Evolutionary conservation across 2,888 invertebrate genomes (phyloP).

Genomic region (Serripes groenlandicus): DNA sequence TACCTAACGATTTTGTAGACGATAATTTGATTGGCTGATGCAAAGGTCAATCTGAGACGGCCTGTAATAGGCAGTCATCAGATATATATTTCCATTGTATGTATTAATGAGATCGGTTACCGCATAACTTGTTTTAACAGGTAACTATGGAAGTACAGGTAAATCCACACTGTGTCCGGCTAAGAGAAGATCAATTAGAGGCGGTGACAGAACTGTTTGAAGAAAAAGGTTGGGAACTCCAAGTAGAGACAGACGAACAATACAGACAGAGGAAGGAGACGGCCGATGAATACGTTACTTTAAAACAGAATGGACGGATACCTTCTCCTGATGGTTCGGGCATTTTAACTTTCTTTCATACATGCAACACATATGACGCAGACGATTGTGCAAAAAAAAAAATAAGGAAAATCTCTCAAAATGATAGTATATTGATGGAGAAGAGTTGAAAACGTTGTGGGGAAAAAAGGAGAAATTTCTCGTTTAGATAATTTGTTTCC

Average conservation of each 20-base stretch:
- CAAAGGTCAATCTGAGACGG: no score
- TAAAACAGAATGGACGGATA: not conserved
- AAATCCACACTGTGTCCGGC: slow-evolving; percentile 18
- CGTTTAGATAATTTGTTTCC: not conserved
- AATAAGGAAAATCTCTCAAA: not conserved
- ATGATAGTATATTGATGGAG: no score
- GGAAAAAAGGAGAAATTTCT: not conserved
- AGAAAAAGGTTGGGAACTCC: slow-evolving; percentile 20
- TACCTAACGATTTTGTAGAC: no score
- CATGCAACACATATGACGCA: not conserved
- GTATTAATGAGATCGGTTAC: no score
- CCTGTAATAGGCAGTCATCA: no score
- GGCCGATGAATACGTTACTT: slow-evolving; percentile 14
- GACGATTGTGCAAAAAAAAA: not conserved
- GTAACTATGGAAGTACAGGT: no score
- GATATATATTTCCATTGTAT: no score
- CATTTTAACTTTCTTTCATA: not conserved
- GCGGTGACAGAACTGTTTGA: slow-evolving; percentile 24
- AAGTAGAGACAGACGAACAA: slow-evolving; percentile 2
- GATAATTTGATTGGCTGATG: no score
- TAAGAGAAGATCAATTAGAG: slow-evolving; percentile 30
- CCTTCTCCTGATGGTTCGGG: not conserved
- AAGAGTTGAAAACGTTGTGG: not conserved
- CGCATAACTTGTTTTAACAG: no score
- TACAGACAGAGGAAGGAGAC: slow-evolving; percentile 4